Evolutionary conservation across 1,140 invertebrate species (phyloP), one percentile per base, ranked within the genome.

Genomic region (Reticulitermes speratus): DNA sequence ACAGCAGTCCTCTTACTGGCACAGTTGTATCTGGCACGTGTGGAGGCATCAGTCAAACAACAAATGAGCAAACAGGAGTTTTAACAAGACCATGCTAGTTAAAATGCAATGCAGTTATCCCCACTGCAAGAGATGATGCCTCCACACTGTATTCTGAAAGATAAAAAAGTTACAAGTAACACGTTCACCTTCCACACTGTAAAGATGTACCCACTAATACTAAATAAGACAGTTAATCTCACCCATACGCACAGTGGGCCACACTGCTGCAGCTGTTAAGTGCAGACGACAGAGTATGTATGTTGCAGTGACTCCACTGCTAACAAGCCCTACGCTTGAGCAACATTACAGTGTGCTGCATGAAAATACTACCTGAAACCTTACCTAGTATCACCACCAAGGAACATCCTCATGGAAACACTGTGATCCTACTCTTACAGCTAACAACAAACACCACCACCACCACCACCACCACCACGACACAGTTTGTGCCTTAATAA

Each of bases 311-410:
- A 82, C 59, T 84, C 88, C 88, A 86, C 86, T 87, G 88, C 88
- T 87, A 88, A 88, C 88, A 88, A 88, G 88, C 88, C 88, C 65
- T 87, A 84, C 86, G 87, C 87, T 87, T 87, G 59, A n/a, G 48
- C 52, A 55, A 55, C 52, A 21, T 55, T 55, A 19, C 52, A 55
- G 5, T 55, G 19, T 55, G 52, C 19, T 55, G 52, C 52, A 55
- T 21, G 52, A 55, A 21, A 55, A 55, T 5, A 75, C 65, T 75
- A 75, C 65, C n/a, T 75, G 25, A 30, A 75, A 75, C n/a, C 65
- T 75, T 75, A 75, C 65, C 65, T 75, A 75, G 52, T 55, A 55
- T 16, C 52, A 55, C 19, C 52, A 55, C 16, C 16, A 7, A 55
- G 52, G 52, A 55, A 16, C 14, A 16, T 19, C 52, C 52, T 55